Conservation (phyloP, 2,113 vertebrate genomes). For the Hystrix cristata region DNA sequence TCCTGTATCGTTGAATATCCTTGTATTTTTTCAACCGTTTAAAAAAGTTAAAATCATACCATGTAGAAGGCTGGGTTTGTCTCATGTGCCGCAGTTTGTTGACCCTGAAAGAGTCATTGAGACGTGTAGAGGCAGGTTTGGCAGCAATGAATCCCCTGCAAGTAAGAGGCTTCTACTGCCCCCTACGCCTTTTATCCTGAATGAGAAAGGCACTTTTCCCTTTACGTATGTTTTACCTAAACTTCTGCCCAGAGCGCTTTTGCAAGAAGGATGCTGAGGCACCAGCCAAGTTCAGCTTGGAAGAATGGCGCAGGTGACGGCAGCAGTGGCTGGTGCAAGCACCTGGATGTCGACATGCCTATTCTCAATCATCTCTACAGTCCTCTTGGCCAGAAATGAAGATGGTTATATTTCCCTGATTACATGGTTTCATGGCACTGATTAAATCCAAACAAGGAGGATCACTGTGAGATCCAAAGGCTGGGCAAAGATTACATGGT, state of each 20-base stretch:
- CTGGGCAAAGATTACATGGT: neutral
- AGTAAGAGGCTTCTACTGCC: neutral
- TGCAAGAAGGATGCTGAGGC: neutral
- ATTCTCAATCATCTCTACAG: neutral
- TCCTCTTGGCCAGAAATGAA: neutral
- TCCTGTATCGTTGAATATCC: neutral
- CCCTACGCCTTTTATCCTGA: neutral
- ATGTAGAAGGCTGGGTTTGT: neutral
- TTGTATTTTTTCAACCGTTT: neutral
- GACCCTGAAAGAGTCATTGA: neutral
- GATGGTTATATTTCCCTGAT: neutral
- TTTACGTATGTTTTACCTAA: neutral
- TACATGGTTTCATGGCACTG: neutral
- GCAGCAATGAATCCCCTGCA: neutral
- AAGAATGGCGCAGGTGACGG: neutral
- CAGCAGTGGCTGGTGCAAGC: neutral
- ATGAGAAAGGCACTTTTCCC: neutral
- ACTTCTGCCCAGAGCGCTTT: slow-evolving; percentile 28
- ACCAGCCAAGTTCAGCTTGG: neutral
- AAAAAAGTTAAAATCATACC: neutral
- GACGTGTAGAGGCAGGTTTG: neutral
- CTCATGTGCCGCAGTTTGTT: neutral
- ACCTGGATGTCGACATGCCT: neutral
- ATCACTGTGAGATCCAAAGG: neutral
- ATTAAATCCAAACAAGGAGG: neutral